These are phyloP conservation scores for Hydriomena furcata DNA, from an alignment of 2,888 invertebrate species.

Conservation along the genomic window DNA sequence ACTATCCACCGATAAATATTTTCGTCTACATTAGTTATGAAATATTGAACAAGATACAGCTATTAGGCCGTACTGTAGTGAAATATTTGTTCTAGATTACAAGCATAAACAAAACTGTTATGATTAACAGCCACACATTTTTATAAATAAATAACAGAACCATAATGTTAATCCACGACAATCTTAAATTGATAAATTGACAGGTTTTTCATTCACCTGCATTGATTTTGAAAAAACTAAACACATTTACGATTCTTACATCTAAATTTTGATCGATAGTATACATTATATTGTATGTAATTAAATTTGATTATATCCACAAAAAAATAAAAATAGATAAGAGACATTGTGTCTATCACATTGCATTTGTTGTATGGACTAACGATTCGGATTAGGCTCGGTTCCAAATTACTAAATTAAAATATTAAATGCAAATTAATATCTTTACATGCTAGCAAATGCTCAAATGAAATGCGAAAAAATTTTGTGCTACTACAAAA, in stretches of 20 bases:
- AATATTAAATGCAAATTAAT: slow-evolving; percentile 69
- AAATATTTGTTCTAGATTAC: no score
- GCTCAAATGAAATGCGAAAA: slow-evolving; percentile 30
- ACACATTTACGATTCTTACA: slow-evolving; percentile 28
- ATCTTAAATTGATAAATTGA: slow-evolving; percentile 16
- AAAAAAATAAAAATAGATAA: slow-evolving; percentile 38
- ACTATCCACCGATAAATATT: no score
- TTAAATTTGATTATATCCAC: slow-evolving; percentile 31
- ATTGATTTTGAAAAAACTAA: slow-evolving; percentile 27
- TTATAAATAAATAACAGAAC: slow-evolving; percentile 8
- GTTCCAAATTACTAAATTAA: slow-evolving; percentile 58
- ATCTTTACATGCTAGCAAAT: slow-evolving; percentile 50
- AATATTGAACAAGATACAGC: no score
- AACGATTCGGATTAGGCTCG: slow-evolving; percentile 62
- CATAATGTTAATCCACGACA: not conserved
- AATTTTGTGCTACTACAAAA: slow-evolving; percentile 9
- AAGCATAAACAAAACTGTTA: no score
- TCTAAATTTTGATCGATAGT: slow-evolving; percentile 33
- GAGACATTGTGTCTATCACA: slow-evolving; percentile 53
- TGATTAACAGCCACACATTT: not conserved
- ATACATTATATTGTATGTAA: slow-evolving; percentile 29
- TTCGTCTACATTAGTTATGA: no score
- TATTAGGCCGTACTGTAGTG: no score
- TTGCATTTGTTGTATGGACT: slow-evolving; percentile 48
- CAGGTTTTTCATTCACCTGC: no score